phyloP scores from a whole-genome alignment of 2,888 invertebrate species.

The Ophonus ardosiacus region DNA sequence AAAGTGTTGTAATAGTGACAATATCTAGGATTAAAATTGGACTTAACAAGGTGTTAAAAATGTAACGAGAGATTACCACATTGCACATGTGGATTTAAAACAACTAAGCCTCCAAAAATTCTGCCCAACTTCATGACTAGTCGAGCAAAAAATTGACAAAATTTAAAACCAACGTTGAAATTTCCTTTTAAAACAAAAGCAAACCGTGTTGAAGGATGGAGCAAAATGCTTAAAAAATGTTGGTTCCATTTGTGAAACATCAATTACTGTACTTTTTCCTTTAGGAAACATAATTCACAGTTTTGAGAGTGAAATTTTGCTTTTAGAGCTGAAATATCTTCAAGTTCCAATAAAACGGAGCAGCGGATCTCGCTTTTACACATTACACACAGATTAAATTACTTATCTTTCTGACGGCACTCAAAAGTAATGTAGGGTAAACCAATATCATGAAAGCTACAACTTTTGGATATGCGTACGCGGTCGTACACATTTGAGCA shows the following conservation, averaged over 20 bases:
- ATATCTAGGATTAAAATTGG: neutral
- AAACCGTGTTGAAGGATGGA: neutral
- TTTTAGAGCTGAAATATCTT: conserved; percentile 37
- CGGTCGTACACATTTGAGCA: neutral
- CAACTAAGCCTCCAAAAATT: neutral
- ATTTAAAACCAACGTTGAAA: conserved; percentile 26
- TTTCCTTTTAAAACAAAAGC: neutral
- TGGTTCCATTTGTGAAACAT: conserved; percentile 33
- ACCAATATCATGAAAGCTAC: conserved; percentile 53
- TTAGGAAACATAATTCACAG: conserved; percentile 52
- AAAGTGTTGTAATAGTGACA: neutral
- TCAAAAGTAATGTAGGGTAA: conserved; percentile 58
- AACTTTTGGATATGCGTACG: conserved; percentile 19
- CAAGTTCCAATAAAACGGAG: conserved; percentile 54
- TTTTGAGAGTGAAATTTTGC: conserved; percentile 23
- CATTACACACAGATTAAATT: conserved; percentile 53
- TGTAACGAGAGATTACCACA: neutral
- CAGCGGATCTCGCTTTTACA: conserved; percentile 21
- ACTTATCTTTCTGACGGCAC: conserved; percentile 57
- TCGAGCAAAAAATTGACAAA: neutral
- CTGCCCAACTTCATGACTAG: neutral
- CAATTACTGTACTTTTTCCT: conserved; percentile 43
- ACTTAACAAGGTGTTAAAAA: neutral
- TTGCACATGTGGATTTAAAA: neutral
- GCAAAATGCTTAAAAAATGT: conserved; percentile 17